A percentile compares a stretch with the other conserved stretches of the same genome.
phyloP scores from a whole-genome alignment of 2,888 invertebrate genomes.

The Polietes domitor region DNA sequence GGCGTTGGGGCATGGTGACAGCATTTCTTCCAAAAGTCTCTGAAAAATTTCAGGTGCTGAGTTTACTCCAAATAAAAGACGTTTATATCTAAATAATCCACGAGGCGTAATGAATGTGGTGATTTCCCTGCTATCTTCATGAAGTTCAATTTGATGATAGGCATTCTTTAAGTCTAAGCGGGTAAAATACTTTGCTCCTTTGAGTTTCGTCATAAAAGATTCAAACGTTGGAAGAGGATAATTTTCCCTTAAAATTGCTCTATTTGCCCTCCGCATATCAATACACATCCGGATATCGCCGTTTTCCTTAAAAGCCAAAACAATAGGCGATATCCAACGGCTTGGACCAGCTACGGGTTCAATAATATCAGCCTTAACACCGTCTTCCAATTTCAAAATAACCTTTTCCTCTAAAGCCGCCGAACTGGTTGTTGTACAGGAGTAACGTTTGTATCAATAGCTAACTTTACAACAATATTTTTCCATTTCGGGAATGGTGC shows the following conservation, averaged over 20 bases:
- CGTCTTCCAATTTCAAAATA: conserved; percentile 65
- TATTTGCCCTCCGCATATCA: conserved; percentile 76
- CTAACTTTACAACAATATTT: conserved; percentile 49
- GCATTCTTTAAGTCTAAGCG: conserved; percentile 62
- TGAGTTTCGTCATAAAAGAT: conserved; percentile 67
- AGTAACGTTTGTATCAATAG: conserved; percentile 56
- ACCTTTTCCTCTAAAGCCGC: conserved; percentile 70
- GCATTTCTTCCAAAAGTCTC: conserved; percentile 67
- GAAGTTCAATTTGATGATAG: conserved; percentile 71
- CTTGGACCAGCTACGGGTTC: conserved; percentile 73
- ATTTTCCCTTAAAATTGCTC: conserved; percentile 56
- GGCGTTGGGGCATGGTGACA: conserved; percentile 71
- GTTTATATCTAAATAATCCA: conserved; percentile 72
- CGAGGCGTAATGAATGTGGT: conserved; percentile 62
- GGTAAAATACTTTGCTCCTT: conserved; percentile 53
- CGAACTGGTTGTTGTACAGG: conserved; percentile 74
- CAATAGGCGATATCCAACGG: conserved; percentile 75
- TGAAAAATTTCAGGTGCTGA: conserved; percentile 69
- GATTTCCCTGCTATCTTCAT: conserved; percentile 60
- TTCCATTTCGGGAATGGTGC: conserved; percentile 58
- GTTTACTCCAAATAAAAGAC: conserved; percentile 76
- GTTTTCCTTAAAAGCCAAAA: conserved; percentile 72
- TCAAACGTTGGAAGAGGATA: conserved; percentile 60
- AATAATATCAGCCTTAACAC: conserved; percentile 71
- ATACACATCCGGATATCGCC: conserved; percentile 74